Conservation (phyloP, 53 echinoderm and acorn worm species). For the Holothuria scabra region DNA sequence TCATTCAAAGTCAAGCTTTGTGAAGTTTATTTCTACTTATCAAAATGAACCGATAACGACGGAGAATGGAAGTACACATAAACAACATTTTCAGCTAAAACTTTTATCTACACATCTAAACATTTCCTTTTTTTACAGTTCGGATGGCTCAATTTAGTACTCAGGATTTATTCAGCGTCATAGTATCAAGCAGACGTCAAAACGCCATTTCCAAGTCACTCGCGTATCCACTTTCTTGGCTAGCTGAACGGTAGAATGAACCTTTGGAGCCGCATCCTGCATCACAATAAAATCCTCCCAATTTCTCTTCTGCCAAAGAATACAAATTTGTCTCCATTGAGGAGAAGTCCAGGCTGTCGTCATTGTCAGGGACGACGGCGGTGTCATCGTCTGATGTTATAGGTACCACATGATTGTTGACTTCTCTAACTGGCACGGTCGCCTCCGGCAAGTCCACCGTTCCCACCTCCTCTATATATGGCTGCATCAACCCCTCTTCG, state of each 20-base stretch:
- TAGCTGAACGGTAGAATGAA: constrained; percentile 52
- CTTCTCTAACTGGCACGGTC: constrained; percentile 3
- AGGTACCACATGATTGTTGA: neutral
- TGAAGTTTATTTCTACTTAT: too few relatives aligned
- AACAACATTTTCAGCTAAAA: too few relatives aligned
- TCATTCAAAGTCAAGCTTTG: too few relatives aligned
- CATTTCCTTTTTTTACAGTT: too few relatives aligned
- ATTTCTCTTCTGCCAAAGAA: neutral
- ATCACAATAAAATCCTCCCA: neutral
- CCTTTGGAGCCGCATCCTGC: neutral
- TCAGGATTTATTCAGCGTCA: too few relatives aligned
- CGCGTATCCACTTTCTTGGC: constrained; percentile 71
- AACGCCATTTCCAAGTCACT: constrained; percentile 62
- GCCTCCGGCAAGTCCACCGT: neutral
- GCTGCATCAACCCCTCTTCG: constrained; percentile 39
- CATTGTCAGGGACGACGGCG: constrained; percentile 26
- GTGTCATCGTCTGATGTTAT: constrained; percentile 9
- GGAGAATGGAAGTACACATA: too few relatives aligned
- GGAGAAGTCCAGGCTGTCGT: neutral
- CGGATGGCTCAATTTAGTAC: too few relatives aligned
- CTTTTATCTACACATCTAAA: too few relatives aligned
- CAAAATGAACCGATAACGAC: too few relatives aligned
- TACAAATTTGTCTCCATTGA: constrained; percentile 21
- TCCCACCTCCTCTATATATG: constrained; percentile 40
- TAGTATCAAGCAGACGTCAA: neutral